These are phyloP conservation scores for Phrynosoma platyrhinos DNA, from an alignment of 2,113 vertebrate species.

Conservation along the genomic window DNA sequence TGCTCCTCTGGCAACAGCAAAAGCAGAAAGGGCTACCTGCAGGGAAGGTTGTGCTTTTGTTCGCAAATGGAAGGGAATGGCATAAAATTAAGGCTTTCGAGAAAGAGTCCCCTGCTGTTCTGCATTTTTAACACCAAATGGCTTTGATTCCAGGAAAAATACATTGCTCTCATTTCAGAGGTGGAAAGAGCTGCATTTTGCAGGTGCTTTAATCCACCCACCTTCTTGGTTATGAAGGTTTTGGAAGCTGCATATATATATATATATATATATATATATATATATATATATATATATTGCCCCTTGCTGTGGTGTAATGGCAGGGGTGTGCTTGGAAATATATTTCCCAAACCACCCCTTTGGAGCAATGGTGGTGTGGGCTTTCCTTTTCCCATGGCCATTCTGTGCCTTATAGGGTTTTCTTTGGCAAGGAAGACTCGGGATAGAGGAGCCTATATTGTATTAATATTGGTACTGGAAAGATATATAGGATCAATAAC, in stretches of 20 bases:
- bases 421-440: too few species aligned
- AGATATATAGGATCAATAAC: too few species aligned
- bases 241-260: background rate
- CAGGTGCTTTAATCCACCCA: too few species aligned
- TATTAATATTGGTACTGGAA: too few species aligned
- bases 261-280: too few species aligned
- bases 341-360: rapidly evolving
- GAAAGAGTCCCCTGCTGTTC: background rate
- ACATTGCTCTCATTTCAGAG: background rate
- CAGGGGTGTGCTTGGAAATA: background rate
- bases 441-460: too few species aligned
- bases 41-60: background rate
- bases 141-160: background rate
- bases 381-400: background rate
- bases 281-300: too few species aligned
- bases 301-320: background rate
- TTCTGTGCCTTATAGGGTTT: too few species aligned
- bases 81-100: background rate
- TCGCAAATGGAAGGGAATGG: background rate
- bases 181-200: background rate
- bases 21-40: background rate
- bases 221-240: background rate
- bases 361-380: conserved; percentile 5
- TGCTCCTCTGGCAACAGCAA: too few species aligned
- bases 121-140: background rate